These are phyloP conservation scores for Dendroctonus valens DNA, from an alignment of 1,140 invertebrate species.

Conservation along the genomic window DNA sequence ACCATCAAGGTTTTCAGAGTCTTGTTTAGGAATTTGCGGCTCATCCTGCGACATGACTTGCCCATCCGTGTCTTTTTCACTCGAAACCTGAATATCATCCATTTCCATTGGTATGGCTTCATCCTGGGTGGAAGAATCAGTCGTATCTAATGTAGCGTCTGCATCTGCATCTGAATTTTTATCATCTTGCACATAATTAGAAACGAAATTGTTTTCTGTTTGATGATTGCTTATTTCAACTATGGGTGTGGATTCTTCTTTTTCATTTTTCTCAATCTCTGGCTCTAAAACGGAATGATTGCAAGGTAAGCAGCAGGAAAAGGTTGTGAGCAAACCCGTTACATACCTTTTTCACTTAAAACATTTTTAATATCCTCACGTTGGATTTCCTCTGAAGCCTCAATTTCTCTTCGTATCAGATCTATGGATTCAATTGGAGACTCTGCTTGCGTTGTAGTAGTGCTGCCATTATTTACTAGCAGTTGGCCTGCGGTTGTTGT, in stretches of 20 bases:
- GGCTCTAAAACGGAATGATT: neutral
- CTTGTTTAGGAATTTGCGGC: too few species aligned
- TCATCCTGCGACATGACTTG: too few species aligned
- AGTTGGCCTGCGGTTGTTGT: conserved; percentile 37
- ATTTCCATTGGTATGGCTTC: too few species aligned
- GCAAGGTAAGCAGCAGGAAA: neutral
- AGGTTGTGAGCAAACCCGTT: neutral
- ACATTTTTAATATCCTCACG: conserved; percentile 13
- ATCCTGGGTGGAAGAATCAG: too few species aligned
- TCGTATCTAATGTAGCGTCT: too few species aligned
- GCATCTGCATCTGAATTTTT: too few species aligned
- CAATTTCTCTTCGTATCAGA: conserved; percentile 44
- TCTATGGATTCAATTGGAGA: conserved; percentile 48
- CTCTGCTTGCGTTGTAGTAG: conserved; percentile 30
- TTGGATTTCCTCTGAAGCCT: conserved; percentile 37
- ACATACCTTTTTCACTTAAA: conserved; percentile 6
- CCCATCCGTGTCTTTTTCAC: too few species aligned
- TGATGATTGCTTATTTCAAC: too few species aligned
- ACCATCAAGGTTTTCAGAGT: too few species aligned
- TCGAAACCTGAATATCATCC: too few species aligned
- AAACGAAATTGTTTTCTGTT: too few species aligned
- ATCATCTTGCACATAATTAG: too few species aligned
- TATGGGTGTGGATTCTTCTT: neutral
- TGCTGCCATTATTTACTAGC: conserved; percentile 29
- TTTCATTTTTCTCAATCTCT: neutral